Conservation (phyloP, 2,113 vertebrate species). For the Formicarius rufipectus region DNA sequence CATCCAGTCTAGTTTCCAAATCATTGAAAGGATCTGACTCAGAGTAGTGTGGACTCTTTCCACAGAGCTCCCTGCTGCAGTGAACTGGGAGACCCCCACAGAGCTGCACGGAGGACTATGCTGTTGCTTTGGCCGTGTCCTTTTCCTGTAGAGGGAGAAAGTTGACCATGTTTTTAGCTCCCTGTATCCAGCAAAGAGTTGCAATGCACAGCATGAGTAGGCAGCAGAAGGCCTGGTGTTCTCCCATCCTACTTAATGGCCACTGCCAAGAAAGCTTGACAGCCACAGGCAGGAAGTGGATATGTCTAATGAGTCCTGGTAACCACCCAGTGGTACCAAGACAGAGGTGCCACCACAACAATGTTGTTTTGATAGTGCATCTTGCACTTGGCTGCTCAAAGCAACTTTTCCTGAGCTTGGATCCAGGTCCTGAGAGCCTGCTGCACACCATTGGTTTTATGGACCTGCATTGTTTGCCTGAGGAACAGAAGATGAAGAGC, state of each 20-base stretch:
- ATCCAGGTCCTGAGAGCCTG: background rate
- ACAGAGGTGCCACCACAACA: background rate
- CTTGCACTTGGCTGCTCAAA: background rate
- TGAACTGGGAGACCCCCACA: accelerated
- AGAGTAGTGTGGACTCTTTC: background rate
- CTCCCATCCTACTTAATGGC: background rate
- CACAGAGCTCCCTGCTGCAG: accelerated
- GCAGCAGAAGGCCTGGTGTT: background rate
- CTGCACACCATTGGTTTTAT: background rate
- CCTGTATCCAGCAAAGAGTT: background rate
- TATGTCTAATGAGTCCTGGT: too few relatives aligned
- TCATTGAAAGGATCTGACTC: background rate
- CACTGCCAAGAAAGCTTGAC: background rate
- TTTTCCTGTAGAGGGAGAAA: background rate
- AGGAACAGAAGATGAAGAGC: background rate
- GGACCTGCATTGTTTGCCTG: accelerated
- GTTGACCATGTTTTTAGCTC: accelerated
- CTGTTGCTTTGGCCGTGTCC: background rate
- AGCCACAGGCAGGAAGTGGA: background rate
- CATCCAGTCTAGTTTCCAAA: background rate
- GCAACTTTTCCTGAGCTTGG: background rate
- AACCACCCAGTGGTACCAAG: background rate
- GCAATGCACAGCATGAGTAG: background rate
- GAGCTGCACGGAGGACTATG: background rate
- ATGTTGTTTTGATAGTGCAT: background rate